Base-by-base conservation (phyloP, 1,140 invertebrate genomes). In the Carposina sasakii region DNA sequence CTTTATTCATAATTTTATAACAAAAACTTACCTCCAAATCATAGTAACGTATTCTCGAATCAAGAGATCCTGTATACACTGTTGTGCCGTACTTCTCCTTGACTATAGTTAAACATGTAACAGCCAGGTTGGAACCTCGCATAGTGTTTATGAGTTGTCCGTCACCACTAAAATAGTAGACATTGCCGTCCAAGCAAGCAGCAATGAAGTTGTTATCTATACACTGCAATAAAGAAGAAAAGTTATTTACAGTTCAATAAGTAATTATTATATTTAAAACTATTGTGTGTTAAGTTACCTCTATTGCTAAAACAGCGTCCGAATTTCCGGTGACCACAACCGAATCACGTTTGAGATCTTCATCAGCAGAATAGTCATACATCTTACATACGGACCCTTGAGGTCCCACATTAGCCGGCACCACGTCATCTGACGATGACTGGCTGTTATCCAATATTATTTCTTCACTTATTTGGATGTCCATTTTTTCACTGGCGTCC, bases 21-120 rank as follows among this genome's bases (percentile, higher is more conserved):
- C n/a, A n/a, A n/a, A 48, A 34, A 56, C 51, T 76, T 76, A 89
- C 89, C 68, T 79, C 82, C 47, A 89, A 81, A 61, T 89, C 85
- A 54, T 88, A 90, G 62, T 87, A 88, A 13, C 88, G 75, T 62
- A 90, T 83, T 48, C 85, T 82, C 2, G 87, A 87, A 61, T 90
- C 89, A 30, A 89, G 69, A 1, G 89, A 90, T 4, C 88, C 89
- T 10, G 88, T 88, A 52, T 87, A 90, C 1, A 90, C 71, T 21
- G 83, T 85, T 12, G 87, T 86, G 24, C 76, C 77, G 52, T 75
- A 81, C 48, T 70, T 67, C 15, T 85, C 81, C 40, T 71, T 68
- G 1, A 63, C 66, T 10, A 90, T 79, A 19, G 85, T 86, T 1
- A 90, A 66, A 62, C 89, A 89, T 0, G 89, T 90, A 4, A 90